Percentiles rank a stretch among this genome's conserved stretches.
Conservation (phyloP, 2,888 invertebrate genomes). For the Agrotis clavis region DNA sequence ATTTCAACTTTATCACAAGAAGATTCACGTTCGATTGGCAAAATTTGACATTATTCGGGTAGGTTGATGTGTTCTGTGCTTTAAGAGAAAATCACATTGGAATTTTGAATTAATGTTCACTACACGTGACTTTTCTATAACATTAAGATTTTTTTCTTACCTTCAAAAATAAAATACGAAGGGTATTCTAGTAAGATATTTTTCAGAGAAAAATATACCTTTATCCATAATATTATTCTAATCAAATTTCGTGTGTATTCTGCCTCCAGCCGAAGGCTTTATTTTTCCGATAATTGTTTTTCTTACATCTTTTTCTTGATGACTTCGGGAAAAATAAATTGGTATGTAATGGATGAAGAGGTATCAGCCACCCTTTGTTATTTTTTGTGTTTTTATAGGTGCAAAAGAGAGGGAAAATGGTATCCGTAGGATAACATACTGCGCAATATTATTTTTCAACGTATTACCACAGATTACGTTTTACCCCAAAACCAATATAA, state of each 20-base stretch:
- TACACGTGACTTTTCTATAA: too few relatives aligned
- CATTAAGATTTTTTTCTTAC: too few relatives aligned
- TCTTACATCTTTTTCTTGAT: conserved; percentile 37
- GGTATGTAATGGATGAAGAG: background rate
- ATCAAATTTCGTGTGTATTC: conserved; percentile 3
- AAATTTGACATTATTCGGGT: too few relatives aligned
- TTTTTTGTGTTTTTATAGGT: background rate
- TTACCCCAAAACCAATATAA: too few relatives aligned
- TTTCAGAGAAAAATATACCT: background rate
- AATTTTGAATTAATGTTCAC: too few relatives aligned
- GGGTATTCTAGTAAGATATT: background rate
- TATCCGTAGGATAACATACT: too few relatives aligned
- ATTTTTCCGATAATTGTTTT: conserved; percentile 41
- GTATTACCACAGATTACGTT: too few relatives aligned
- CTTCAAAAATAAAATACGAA: too few relatives aligned
- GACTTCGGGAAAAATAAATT: conserved; percentile 31
- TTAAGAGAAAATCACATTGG: too few relatives aligned
- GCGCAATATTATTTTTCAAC: background rate
- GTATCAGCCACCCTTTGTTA: conserved; percentile 6
- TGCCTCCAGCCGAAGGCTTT: background rate
- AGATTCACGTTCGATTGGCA: too few relatives aligned
- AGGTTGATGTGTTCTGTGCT: too few relatives aligned
- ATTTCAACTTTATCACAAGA: too few relatives aligned
- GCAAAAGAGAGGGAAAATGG: background rate
- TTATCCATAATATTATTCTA: conserved; percentile 2